Conservation (phyloP, 2,113 vertebrate genomes). For the Odocoileus hemionus region DNA sequence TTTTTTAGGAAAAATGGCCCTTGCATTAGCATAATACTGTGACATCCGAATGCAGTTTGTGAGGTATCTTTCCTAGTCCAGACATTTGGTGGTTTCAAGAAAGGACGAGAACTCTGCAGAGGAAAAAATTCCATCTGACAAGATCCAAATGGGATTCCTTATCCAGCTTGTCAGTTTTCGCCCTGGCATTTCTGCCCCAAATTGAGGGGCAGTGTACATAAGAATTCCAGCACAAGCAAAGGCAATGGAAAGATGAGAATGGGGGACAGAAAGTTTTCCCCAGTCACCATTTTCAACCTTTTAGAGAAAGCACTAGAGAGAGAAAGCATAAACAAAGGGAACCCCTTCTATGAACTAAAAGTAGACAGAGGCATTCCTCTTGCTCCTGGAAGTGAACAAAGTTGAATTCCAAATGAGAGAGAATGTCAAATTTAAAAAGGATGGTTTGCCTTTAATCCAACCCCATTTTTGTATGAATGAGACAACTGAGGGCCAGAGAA, state of each 20-base stretch:
- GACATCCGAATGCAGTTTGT: background rate
- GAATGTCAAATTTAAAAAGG: background rate
- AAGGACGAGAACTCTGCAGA: background rate
- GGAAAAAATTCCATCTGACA: background rate
- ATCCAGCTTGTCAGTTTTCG: background rate
- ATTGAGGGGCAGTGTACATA: background rate
- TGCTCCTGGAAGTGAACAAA: background rate
- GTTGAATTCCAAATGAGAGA: background rate
- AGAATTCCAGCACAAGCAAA: background rate
- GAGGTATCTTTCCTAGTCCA: background rate
- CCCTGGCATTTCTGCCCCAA: background rate
- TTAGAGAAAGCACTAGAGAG: background rate
- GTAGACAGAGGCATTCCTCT: background rate
- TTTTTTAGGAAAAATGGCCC: background rate
- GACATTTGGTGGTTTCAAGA: background rate
- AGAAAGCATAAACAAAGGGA: background rate
- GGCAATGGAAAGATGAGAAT: background rate
- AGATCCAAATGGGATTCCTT: background rate
- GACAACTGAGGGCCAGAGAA: background rate
- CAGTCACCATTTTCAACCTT: background rate
- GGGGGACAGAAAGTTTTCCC: background rate
- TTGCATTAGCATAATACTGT: background rate
- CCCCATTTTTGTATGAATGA: background rate
- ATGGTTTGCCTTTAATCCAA: background rate
- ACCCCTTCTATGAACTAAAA: background rate